These are phyloP conservation scores for Paguma larvata DNA, from an alignment of 2,797 vertebrate genomes.

Conservation along the genomic window DNA sequence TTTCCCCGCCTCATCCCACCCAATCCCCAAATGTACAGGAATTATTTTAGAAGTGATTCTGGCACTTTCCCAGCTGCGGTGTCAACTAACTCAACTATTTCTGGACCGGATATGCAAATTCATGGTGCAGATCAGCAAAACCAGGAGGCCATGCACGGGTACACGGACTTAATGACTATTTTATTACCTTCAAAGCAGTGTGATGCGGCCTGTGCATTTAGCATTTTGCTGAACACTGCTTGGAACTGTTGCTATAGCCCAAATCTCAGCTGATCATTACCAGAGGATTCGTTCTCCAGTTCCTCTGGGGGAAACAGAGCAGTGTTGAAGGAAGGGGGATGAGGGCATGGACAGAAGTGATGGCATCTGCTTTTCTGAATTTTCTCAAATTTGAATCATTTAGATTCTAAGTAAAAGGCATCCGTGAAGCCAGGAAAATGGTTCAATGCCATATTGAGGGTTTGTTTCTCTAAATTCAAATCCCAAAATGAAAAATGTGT, in stretches of 20 bases:
- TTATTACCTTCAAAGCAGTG: background rate
- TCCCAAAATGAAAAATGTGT: background rate
- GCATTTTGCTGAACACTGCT: background rate
- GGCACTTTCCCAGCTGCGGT: background rate
- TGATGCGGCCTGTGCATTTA: background rate
- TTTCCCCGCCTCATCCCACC: too few relatives aligned
- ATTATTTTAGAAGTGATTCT: background rate
- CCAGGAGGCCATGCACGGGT: rapidly evolving
- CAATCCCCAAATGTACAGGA: background rate
- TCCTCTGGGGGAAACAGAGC: background rate
- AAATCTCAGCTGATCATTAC: background rate
- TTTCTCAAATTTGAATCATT: background rate
- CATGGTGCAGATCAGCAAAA: background rate
- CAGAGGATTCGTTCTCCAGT: background rate
- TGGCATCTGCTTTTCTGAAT: background rate
- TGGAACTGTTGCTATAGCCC: background rate
- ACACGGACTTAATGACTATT: background rate
- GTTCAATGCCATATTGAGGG: background rate
- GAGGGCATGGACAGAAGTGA: background rate
- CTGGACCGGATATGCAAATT: background rate
- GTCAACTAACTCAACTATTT: background rate
- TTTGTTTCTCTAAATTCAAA: background rate
- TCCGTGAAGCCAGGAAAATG: background rate
- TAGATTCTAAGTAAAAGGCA: background rate
- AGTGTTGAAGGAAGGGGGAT: background rate